Percentiles rank a stretch among this genome's conserved stretches.
Conservation (phyloP, 2,888 invertebrate species). For the Pedicia rivosa region DNA sequence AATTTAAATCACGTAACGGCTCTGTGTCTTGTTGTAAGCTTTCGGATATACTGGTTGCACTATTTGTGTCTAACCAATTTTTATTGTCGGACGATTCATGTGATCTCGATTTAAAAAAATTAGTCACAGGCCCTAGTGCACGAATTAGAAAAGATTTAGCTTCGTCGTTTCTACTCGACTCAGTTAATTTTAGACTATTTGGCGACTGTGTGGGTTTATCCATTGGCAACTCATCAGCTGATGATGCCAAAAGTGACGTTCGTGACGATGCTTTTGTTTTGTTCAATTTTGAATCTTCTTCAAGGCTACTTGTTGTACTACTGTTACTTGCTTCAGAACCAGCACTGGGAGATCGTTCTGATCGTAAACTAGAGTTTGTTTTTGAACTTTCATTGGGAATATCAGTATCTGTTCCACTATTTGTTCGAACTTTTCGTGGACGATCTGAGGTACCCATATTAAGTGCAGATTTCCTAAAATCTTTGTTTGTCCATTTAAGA, state of each 20-base stretch:
- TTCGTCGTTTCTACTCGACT: constrained; percentile 34
- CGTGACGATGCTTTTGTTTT: constrained; percentile 28
- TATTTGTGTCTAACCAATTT: constrained; percentile 32
- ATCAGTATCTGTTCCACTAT: constrained; percentile 19
- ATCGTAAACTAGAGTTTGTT: constrained; percentile 6
- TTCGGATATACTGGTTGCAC: constrained; percentile 23
- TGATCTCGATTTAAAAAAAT: constrained; percentile 47
- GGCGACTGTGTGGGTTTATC: constrained; percentile 32
- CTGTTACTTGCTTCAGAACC: constrained; percentile 35
- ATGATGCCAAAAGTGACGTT: constrained; percentile 33
- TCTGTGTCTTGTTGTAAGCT: constrained; percentile 24
- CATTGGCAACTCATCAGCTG: constrained; percentile 40
- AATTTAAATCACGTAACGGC: neutral
- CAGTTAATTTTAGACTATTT: constrained; percentile 13
- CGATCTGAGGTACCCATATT: constrained; percentile 41
- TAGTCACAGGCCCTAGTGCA: constrained; percentile 59
- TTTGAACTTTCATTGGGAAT: neutral
- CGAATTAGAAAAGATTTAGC: constrained; percentile 57
- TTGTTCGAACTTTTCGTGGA: constrained; percentile 27
- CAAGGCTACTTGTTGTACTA: constrained; percentile 22
- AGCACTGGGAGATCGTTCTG: constrained; percentile 32
- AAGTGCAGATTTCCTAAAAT: constrained; percentile 54
- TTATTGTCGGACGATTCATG: constrained; percentile 38
- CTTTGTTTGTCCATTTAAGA: constrained; percentile 44
- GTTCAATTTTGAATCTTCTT: constrained; percentile 25